A percentile compares a stretch with the other conserved stretches of the same genome.
phyloP scores from a whole-genome alignment of 2,888 invertebrate species.

The Mamestra brassicae region DNA sequence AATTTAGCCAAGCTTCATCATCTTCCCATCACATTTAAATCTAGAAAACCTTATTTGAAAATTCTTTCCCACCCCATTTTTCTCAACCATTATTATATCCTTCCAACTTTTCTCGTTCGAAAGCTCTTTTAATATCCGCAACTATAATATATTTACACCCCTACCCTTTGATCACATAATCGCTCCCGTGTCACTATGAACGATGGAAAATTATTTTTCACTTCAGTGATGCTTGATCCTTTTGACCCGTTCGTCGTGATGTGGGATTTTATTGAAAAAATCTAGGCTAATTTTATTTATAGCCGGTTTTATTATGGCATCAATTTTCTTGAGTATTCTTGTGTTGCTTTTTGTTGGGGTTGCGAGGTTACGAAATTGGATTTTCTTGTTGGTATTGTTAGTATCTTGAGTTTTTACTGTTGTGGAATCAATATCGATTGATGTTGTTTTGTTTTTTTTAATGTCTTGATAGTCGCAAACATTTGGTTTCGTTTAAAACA shows the following conservation, averaged over 20 bases:
- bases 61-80: conserved; percentile 21
- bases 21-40: background rate
- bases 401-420: background rate
- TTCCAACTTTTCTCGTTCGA: conserved; percentile 38
- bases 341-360: conserved; percentile 10
- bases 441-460: background rate
- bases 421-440: background rate
- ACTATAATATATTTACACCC: conserved; percentile 53
- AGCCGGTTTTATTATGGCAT: conserved; percentile 31
- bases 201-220: conserved; percentile 67
- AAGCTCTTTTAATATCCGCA: conserved; percentile 64
- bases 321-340: conserved; percentile 20
- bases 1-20: background rate
- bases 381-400: conserved; percentile 6
- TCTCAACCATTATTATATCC: conserved; percentile 42
- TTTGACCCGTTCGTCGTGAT: conserved; percentile 20
- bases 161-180: conserved; percentile 66
- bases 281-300: conserved; percentile 47
- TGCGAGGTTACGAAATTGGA: background rate
- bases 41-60: conserved; percentile 21
- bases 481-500: too few species aligned
- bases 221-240: conserved; percentile 46
- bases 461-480: too few species aligned
- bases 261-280: conserved; percentile 52
- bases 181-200: conserved; percentile 59